Percentiles rank a stretch among this genome's conserved stretches.
Conservation (phyloP, 2,113 vertebrate genomes). For the Muntiacus muntjak region DNA sequence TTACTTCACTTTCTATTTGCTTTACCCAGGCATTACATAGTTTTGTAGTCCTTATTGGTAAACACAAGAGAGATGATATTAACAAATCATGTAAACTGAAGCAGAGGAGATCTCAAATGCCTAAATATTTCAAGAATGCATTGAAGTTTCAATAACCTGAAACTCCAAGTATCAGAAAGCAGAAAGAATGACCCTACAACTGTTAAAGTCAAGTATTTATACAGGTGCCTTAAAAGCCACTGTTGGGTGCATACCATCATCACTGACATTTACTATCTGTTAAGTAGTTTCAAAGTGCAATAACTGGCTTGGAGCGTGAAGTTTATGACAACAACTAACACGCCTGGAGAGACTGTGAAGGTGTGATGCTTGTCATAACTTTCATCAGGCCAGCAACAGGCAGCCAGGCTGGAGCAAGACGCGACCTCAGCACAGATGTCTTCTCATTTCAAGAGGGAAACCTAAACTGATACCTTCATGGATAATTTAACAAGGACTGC, state of each 20-base stretch:
- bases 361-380: slow-evolving; percentile 53
- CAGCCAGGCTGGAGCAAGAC: background rate
- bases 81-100: background rate
- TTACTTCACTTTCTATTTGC: slow-evolving; percentile 23
- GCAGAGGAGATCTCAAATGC: background rate
- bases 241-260: background rate
- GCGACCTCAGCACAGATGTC: background rate
- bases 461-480: slow-evolving; percentile 67
- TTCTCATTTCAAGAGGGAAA: slow-evolving; percentile 64
- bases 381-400: background rate
- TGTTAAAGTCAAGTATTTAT: slow-evolving; percentile 51
- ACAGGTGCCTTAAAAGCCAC: slow-evolving; percentile 43
- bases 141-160: background rate
- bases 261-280: slow-evolving; percentile 56
- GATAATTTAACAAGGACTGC: slow-evolving; percentile 76
- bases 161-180: slow-evolving; percentile 4
- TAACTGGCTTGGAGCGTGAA: slow-evolving; percentile 40
- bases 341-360: slow-evolving; percentile 3
- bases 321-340: slow-evolving; percentile 46
- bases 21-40: background rate
- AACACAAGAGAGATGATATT: slow-evolving; percentile 5
- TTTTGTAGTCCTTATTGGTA: slow-evolving; percentile 21
- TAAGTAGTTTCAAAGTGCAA: slow-evolving; percentile 56
- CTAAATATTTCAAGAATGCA: slow-evolving; percentile 7
- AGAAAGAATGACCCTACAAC: background rate